Percentiles rank a stretch among this genome's conserved stretches.
Evolutionary conservation across 1,140 invertebrate species (phyloP).

Genomic region (Palaemon carinicauda): DNA sequence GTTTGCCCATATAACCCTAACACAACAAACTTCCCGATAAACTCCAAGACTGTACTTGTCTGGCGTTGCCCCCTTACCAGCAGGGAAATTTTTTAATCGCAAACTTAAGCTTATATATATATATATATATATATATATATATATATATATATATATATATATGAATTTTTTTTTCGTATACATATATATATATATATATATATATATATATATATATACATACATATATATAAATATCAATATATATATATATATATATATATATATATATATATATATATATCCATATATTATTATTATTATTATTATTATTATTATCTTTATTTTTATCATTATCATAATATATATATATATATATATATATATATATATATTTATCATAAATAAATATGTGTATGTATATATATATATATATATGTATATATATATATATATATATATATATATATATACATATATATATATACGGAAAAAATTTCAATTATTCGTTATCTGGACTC

Average conservation of each 20-base stretch:
- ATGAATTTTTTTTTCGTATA: background rate
- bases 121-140: slow-evolving; percentile 11
- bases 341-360: background rate
- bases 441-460: too few relatives aligned
- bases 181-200: background rate
- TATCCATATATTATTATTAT: background rate
- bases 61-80: too few relatives aligned
- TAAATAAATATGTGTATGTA: background rate
- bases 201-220: background rate
- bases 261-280: slow-evolving; percentile 16
- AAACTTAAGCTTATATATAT: too few relatives aligned
- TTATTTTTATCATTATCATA: too few relatives aligned
- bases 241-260: slow-evolving; percentile 21
- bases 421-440: too few relatives aligned
- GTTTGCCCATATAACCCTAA: too few relatives aligned
- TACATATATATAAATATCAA: background rate
- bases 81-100: too few relatives aligned
- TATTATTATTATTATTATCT: too few relatives aligned
- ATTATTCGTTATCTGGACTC: too few relatives aligned
- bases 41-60: too few relatives aligned
- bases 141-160: slow-evolving; percentile 17
- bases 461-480: too few relatives aligned
- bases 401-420: background rate
- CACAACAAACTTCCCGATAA: too few relatives aligned
- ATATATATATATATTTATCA: background rate